Percentiles rank a stretch among this genome's conserved stretches.
phyloP scores from a whole-genome alignment of 2,797 vertebrate genomes.

The Semotilus atromaculatus region DNA sequence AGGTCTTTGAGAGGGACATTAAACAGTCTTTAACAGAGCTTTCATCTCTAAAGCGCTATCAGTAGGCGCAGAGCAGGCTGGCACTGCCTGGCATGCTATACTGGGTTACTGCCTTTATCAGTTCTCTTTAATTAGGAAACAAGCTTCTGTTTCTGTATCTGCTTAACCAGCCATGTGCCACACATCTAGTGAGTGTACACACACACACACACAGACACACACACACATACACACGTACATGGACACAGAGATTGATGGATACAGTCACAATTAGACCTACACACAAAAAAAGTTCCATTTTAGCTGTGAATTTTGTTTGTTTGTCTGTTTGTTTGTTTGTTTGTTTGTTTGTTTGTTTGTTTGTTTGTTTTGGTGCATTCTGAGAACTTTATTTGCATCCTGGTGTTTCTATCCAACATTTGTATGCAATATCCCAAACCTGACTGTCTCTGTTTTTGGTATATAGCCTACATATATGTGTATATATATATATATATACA shows the following conservation, averaged over 20 bases:
- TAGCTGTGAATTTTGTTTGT: not conserved
- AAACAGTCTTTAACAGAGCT: slow-evolving; percentile 54
- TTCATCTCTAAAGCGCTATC: slow-evolving; percentile 65
- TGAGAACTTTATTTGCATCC: not conserved
- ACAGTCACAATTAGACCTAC: not conserved
- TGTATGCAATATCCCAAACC: not conserved
- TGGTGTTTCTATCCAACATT: not conserved
- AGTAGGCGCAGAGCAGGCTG: slow-evolving; percentile 60
- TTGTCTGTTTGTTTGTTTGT: not conserved
- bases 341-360: not conserved
- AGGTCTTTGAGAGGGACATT: slow-evolving; percentile 59
- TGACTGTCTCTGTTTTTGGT: not conserved
- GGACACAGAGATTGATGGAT: slow-evolving; percentile 4
- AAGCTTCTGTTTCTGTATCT: slow-evolving; percentile 73
- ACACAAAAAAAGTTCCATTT: not conserved
- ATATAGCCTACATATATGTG: too few species aligned
- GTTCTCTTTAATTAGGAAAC: slow-evolving; percentile 74
- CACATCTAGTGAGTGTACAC: slow-evolving; percentile 29
- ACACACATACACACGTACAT: not conserved
- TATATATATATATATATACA: not conserved
- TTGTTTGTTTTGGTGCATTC: not conserved
- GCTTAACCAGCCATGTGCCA: slow-evolving; percentile 49
- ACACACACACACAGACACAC: not conserved
- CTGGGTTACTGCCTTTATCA: slow-evolving; percentile 69
- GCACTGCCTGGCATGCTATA: slow-evolving; percentile 66